Evolutionary conservation across 2,888 invertebrate species (phyloP).

Genomic region (Tuberolachnus salignus): DNA sequence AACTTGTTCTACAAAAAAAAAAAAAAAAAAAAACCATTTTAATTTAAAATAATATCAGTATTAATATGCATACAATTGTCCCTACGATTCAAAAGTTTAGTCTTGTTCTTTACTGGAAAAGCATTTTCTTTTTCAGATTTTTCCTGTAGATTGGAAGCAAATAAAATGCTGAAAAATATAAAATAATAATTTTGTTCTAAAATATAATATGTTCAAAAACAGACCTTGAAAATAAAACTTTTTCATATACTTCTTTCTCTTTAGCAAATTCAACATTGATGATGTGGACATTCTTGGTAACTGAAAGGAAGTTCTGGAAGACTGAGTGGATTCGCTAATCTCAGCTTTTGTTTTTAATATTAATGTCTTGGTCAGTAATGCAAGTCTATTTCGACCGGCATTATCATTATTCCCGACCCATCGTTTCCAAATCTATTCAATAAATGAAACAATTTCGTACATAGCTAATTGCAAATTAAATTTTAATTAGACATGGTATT

Average conservation of each 20-base stretch:
- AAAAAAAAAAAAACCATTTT: not conserved
- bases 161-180: slow-evolving; percentile 70
- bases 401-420: slow-evolving; percentile 86
- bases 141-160: slow-evolving; percentile 78
- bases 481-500: no score
- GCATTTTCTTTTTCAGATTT: slow-evolving; percentile 71
- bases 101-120: slow-evolving; percentile 29
- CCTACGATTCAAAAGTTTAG: slow-evolving; percentile 24
- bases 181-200: not conserved
- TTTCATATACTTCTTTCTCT: slow-evolving; percentile 80
- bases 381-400: slow-evolving; percentile 80
- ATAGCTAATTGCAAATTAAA: no score
- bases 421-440: slow-evolving; percentile 79
- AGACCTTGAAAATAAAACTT: slow-evolving; percentile 65
- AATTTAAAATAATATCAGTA: no score
- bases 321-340: slow-evolving; percentile 70
- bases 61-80: not conserved
- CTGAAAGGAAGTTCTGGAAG: no score
- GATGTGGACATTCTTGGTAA: slow-evolving; percentile 71
- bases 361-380: slow-evolving; percentile 76
- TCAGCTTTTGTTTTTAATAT: slow-evolving; percentile 88
- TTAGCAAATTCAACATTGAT: slow-evolving; percentile 70
- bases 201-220: slow-evolving; percentile 49
- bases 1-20: not conserved
- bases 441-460: no score